phyloP scores from a whole-genome alignment of 2,797 vertebrate species.

The Cheirogaleus major region DNA sequence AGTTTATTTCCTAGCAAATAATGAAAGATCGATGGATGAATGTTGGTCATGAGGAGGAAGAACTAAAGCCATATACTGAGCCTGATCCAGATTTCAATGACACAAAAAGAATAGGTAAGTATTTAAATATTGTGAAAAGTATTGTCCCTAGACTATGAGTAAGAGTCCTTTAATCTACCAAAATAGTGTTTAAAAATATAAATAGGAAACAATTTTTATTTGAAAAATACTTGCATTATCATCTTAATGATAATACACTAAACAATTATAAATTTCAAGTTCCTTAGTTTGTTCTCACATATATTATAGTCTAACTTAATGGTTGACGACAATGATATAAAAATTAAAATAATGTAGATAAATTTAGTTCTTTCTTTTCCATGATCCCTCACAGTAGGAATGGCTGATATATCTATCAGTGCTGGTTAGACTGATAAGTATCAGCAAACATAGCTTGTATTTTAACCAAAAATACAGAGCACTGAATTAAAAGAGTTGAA shows the following conservation, averaged over 20 bases:
- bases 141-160: not conserved
- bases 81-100: constrained; percentile 96
- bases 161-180: not conserved
- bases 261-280: not conserved
- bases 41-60: constrained; percentile 97
- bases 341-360: not conserved
- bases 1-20: constrained; percentile 92
- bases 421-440: not conserved
- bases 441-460: not conserved
- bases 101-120: constrained; percentile 94
- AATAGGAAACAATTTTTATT: accelerated
- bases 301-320: not conserved
- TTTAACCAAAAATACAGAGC: not conserved
- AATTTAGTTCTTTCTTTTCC: constrained; percentile 41
- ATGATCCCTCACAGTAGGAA: not conserved
- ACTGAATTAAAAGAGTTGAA: not conserved
- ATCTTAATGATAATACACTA: not conserved
- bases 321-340: not conserved
- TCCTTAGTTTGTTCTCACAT: not conserved
- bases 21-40: constrained; percentile 99
- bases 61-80: constrained; percentile 95
- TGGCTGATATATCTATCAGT: not conserved
- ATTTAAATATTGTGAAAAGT: constrained; percentile 64
- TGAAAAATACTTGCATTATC: not conserved
- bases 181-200: not conserved